Evolutionary conservation across 2,113 vertebrate species (phyloP).

Genomic region (Carassius auratus): DNA sequence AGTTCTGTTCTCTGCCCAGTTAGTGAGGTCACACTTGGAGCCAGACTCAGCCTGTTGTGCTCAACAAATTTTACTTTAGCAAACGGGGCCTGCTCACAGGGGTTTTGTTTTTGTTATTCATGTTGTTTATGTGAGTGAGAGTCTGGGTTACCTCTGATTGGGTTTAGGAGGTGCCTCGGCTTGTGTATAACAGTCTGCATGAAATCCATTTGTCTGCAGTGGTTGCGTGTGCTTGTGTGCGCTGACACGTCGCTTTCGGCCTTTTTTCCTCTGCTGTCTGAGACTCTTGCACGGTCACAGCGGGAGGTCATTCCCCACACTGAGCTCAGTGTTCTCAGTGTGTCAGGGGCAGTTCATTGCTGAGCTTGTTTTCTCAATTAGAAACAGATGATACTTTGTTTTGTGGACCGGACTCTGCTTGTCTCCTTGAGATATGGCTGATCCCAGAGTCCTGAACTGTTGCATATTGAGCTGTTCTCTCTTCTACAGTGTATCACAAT

Average conservation of each 20-base stretch:
- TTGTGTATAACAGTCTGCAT: constrained; percentile 17
- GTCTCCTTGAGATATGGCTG: constrained; percentile 36
- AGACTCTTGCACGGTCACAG: constrained; percentile 1
- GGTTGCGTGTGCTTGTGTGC: not conserved
- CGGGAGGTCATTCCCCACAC: constrained; percentile 9
- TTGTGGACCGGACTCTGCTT: not conserved
- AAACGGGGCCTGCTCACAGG: not conserved
- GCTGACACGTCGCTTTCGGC: not conserved
- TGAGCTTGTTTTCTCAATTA: not conserved
- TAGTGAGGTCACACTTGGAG: constrained; percentile 29
- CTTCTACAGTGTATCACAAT: not conserved
- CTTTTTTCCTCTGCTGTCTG: not conserved
- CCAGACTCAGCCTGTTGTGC: constrained; percentile 34
- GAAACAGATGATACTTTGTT: constrained; percentile 36
- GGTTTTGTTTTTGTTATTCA: not conserved
- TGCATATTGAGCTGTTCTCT: not conserved
- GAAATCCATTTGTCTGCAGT: constrained; percentile 2
- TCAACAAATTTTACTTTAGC: constrained; percentile 35
- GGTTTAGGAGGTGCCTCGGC: not conserved
- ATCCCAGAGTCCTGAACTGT: not conserved
- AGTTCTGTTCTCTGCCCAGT: constrained; percentile 16
- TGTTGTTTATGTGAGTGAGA: constrained; percentile 20
- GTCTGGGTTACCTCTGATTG: constrained; percentile 33
- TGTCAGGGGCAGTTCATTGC: constrained; percentile 10
- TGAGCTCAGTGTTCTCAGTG: constrained; percentile 9